Evolutionary conservation across 2,797 vertebrate species (phyloP), one percentile per base, ranked within the genome.

Genomic region (Sorex maritimensis): DNA sequence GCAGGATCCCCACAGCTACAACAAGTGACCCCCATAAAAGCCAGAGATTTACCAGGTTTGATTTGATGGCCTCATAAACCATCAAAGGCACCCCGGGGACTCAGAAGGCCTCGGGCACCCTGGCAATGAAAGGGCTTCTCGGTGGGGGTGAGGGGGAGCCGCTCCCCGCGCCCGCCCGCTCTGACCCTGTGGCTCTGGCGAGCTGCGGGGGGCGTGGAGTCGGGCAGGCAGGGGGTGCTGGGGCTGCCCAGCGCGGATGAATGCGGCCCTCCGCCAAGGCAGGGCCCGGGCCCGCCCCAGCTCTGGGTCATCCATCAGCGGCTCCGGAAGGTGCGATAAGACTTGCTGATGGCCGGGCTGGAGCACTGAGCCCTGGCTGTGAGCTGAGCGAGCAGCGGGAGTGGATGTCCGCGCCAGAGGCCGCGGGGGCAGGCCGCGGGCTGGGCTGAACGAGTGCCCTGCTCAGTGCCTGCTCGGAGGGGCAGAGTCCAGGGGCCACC

Each of bases 41-140:
- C 92, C 12, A 30, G 88, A 90, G 10, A 95, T 96, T 97, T 93
- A 80, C 94, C 28, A 17, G 94, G 87, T 87, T 95, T 96, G 94
- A 94, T 95, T 88, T 97, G 96, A 97, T 88, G 74, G 93, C 94
- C 74, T 79, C 92, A 92, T 96, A 95, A 97, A 94, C 92, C 46
- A 30, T 52, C 91, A 63, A 80, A 94, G 81, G 92, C 84, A 91
- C 93, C 87, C 86, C 94, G 74, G 94, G 82, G 94, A 86, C 91
- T 84, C 67, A 87, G 94, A 94, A 84, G 41, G 91, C 93, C 44
- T 52, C 38, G 55, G 86, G 83, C 72, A 8, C 58, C 68, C 0
- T 0, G n/a, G 65, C 80, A 52, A 23, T 89, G 75, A 52, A 52
- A 65, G 61, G 44, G 44, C 49, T 81, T 61, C 73, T 61, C 58